These are phyloP conservation scores for Petrosia ficiformis DNA, from an alignment of 37 sponge, comb jelly and placozoan species.

Conservation along the genomic window DNA sequence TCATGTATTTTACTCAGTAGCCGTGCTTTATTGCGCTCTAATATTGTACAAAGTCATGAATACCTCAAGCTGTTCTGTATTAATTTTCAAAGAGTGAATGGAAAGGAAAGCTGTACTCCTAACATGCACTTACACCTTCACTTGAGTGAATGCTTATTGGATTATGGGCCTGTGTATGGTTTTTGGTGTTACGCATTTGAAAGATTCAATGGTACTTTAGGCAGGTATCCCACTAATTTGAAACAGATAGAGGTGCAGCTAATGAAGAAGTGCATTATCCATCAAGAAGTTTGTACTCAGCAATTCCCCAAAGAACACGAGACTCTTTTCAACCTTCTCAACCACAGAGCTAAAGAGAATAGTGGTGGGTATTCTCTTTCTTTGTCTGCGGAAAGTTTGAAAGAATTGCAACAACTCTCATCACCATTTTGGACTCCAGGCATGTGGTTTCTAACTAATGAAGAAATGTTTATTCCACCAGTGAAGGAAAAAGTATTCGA, in stretches of 20 bases:
- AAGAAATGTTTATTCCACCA: too few species aligned
- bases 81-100: slow-evolving; percentile 5
- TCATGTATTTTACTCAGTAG: slow-evolving; percentile 21
- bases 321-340: neutral
- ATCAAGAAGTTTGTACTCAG: neutral
- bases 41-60: neutral
- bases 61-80: slow-evolving; percentile 2
- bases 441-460: too few species aligned
- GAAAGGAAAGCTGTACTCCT: neutral
- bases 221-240: neutral
- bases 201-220: neutral
- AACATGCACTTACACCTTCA: neutral
- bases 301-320: neutral
- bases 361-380: neutral
- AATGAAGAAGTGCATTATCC: neutral
- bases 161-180: neutral
- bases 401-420: neutral
- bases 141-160: neutral
- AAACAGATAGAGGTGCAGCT: neutral
- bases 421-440: neutral
- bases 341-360: neutral
- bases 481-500: neutral
- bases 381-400: neutral
- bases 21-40: neutral
- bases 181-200: neutral